Conservation (phyloP, 2,888 invertebrate species). For the Cheilosia impressa region DNA sequence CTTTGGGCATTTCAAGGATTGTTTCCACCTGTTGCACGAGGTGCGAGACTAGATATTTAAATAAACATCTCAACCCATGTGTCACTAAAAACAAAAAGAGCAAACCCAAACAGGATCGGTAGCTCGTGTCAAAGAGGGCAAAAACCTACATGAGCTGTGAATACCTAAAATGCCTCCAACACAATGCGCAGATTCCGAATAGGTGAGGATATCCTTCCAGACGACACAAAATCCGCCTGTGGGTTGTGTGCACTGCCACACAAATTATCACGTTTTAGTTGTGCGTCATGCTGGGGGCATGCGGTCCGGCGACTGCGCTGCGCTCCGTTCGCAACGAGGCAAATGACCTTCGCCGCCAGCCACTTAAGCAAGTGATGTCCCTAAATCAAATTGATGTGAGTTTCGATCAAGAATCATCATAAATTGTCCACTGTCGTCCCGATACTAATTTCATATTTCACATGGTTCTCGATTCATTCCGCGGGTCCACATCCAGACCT, state of each 20-base stretch:
- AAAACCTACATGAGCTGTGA: constrained; percentile 41
- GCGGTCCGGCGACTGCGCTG: not conserved
- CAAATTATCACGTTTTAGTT: constrained; percentile 45
- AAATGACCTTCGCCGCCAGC: constrained; percentile 32
- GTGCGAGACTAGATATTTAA: constrained; percentile 30
- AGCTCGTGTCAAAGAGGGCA: constrained; percentile 44
- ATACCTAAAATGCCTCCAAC: constrained; percentile 39
- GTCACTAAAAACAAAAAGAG: not conserved
- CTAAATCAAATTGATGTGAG: constrained; percentile 42
- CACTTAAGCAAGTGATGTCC: constrained; percentile 34
- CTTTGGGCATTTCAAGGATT: constrained; percentile 22
- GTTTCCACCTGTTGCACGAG: constrained; percentile 34
- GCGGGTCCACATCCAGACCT: not conserved
- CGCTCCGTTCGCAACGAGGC: constrained; percentile 6
- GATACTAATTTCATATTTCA: constrained; percentile 63
- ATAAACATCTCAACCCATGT: constrained; percentile 37
- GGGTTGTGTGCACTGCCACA: constrained; percentile 14
- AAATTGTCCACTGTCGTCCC: constrained; percentile 64
- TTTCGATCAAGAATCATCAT: constrained; percentile 45
- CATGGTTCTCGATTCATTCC: not conserved
- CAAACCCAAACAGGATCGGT: not conserved
- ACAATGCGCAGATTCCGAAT: constrained; percentile 15
- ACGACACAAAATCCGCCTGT: constrained; percentile 12
- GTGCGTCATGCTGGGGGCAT: constrained; percentile 29
- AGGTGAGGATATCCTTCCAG: constrained; percentile 12